Evolutionary conservation across 2,113 vertebrate species (phyloP), one percentile per base, ranked within the genome.

Genomic region (Smithornis capensis): DNA sequence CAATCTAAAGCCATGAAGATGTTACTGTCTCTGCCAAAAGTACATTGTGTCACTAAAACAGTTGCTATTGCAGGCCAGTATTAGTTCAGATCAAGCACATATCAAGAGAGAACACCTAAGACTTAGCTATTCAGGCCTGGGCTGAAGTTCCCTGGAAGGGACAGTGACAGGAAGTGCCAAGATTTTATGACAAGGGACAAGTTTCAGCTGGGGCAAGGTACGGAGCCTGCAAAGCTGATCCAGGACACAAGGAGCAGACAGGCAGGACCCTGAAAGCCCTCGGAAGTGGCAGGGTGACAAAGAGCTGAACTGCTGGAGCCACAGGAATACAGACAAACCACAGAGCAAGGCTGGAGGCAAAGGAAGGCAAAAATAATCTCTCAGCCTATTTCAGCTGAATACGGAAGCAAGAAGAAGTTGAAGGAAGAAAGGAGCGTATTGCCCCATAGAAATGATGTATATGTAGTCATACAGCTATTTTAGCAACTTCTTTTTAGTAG

Each of bases 211-310:
- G 23, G 33, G 12, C 53, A 88, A 76, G 18, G 40, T 38, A 53
- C 1, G 0, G 3, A 80, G 33, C 37, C 55, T 4, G 4, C 3
- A 0, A 67, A 17, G 24, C 69, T 44, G 38, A 42, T 16, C 31
- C 8, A 27, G 42, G 37, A 35, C 33, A 83, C 52, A 50, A 83
- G 49, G 57, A 50, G 18, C 53, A 50, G 53, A 55, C 35, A 68
- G 49, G 11, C 18, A 68, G 25, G 23, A 18, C 42, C 56, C 57
- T 47, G 49, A 50, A 71, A 88, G n/a, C 38, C 49, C 38, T 35
- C 28, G 71, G 60, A 83, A 42, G 14, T 9, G 15, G 12, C 14
- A 64, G 27, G 57, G 35, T n/a, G 17, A 70, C 31, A 57, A 90
- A 70, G 6, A 53, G 49, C 40, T 47, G 52, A 84, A 50, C 19